Percentiles rank a stretch among this genome's conserved stretches.
phyloP scores from a whole-genome alignment of 2,113 vertebrate species.

The Lepus americanus region DNA sequence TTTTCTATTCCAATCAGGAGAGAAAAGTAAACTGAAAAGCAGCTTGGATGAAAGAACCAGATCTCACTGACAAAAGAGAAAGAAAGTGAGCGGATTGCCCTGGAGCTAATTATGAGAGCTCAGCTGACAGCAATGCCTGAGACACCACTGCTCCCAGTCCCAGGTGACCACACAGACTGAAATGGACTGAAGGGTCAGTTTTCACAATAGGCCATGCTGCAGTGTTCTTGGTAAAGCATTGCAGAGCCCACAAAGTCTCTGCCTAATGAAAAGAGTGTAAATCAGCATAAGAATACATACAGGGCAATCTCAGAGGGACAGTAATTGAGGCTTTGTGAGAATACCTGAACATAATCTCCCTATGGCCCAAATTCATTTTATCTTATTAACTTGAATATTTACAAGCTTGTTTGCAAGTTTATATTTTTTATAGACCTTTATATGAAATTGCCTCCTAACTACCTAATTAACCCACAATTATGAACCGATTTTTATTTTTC shows the following conservation, averaged over 20 bases:
- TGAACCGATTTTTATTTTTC: neutral
- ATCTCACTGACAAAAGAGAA: neutral
- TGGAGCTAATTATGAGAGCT: neutral
- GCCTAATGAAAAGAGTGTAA: neutral
- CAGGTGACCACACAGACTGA: neutral
- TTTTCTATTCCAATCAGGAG: slow-evolving; percentile 28
- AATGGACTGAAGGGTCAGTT: neutral
- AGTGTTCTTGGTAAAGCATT: neutral
- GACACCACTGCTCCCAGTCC: neutral
- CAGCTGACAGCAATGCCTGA: neutral
- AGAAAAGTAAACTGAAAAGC: slow-evolving; percentile 51
- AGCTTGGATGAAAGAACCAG: neutral
- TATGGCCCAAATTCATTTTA: neutral
- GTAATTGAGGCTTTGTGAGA: neutral
- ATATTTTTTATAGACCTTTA: neutral
- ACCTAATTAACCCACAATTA: neutral
- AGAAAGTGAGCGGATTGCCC: neutral
- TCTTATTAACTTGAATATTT: slow-evolving; percentile 40
- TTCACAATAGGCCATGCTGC: neutral
- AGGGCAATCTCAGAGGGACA: neutral
- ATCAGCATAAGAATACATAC: neutral
- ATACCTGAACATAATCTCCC: neutral
- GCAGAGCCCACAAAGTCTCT: neutral
- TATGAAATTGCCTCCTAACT: neutral
- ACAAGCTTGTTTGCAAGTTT: neutral